phyloP scores from a whole-genome alignment of 2,888 invertebrate species.

The Charanyca ferruginea region DNA sequence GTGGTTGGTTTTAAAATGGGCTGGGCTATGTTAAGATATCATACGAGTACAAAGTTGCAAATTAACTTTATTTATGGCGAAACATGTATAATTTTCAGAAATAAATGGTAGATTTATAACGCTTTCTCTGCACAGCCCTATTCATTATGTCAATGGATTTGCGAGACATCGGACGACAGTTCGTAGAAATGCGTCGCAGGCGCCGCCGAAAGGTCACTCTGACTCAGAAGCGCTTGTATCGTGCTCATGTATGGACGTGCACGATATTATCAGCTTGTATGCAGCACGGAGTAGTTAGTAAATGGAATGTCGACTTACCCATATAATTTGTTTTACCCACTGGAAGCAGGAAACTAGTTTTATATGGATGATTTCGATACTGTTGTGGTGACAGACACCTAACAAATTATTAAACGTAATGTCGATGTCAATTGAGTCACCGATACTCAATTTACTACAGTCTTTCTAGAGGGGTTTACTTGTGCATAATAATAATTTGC shows the following conservation, averaged over 20 bases:
- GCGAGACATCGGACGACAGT: constrained; percentile 72
- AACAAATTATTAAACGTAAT: no score
- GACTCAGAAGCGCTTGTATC: constrained; percentile 58
- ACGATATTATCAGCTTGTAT: constrained; percentile 36
- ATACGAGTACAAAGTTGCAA: constrained; percentile 6
- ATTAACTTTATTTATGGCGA: constrained; percentile 16
- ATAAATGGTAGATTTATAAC: constrained; percentile 45
- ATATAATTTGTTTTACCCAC: no score
- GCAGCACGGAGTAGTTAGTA: constrained; percentile 16
- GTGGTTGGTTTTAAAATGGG: constrained; percentile 7
- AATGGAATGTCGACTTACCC: neutral
- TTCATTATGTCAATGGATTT: constrained; percentile 71
- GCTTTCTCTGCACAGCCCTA: constrained; percentile 71
- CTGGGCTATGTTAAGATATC: neutral
- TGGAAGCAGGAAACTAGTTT: no score
- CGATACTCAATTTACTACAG: no score
- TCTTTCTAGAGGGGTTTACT: no score
- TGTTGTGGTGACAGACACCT: no score
- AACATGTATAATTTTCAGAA: constrained; percentile 32
- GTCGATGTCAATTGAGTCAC: no score
- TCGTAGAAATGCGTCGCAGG: constrained; percentile 72
- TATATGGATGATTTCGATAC: no score
- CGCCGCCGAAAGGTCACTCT: constrained; percentile 72
- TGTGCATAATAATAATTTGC: neutral
- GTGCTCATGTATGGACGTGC: constrained; percentile 32